These are phyloP conservation scores for Ctenopoma multispine DNA, from an alignment of 2,797 vertebrate genomes.

Conservation along the genomic window DNA sequence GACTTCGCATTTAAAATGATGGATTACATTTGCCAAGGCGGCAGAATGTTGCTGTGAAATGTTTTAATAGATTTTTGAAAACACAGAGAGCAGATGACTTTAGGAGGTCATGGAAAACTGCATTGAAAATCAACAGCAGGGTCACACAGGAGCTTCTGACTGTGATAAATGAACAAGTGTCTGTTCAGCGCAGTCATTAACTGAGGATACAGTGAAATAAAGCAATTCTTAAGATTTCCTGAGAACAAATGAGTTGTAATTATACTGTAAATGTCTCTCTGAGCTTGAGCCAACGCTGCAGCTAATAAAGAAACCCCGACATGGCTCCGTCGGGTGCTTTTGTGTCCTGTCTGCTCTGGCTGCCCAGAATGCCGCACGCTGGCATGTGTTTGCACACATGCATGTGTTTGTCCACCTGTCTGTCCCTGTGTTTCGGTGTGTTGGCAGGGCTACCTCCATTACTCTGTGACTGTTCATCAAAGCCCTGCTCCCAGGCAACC, in stretches of 20 bases:
- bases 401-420: conserved; percentile 52
- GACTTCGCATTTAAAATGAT: conserved; percentile 29
- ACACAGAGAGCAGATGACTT: conserved; percentile 14
- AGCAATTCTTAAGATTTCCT: conserved; percentile 5
- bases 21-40: conserved; percentile 25
- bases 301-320: neutral
- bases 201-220: conserved; percentile 14
- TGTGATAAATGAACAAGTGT: conserved; percentile 3
- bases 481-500: conserved; percentile 81
- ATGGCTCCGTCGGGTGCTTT: neutral
- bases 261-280: neutral
- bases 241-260: neutral
- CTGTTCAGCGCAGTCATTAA: conserved; percentile 19
- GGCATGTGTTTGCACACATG: conserved; percentile 36
- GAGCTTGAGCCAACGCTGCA: neutral
- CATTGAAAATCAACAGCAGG: neutral
- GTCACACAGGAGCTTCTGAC: neutral
- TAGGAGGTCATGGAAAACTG: conserved; percentile 16
- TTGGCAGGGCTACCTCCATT: conserved; percentile 62
- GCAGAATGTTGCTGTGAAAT: conserved; percentile 27
- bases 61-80: conserved; percentile 26
- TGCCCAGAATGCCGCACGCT: conserved; percentile 12
- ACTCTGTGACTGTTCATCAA: conserved; percentile 80
- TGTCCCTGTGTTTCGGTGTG: conserved; percentile 36
- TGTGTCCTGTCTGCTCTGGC: conserved; percentile 14